Conservation (phyloP, 2,797 vertebrate species). For the Intellagama lesueurii region DNA sequence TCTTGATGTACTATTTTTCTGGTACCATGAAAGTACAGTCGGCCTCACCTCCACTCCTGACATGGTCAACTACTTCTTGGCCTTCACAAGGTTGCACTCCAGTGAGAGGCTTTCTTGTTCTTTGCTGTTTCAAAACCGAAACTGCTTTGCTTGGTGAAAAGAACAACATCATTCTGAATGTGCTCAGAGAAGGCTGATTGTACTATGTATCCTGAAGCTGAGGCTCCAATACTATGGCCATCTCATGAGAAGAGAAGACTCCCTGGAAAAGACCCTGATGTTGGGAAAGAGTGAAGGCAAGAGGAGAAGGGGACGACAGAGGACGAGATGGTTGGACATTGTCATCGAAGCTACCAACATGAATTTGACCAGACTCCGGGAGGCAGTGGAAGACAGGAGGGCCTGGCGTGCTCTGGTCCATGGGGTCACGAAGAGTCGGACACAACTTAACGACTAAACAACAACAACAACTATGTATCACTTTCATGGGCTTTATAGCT, state of each 20-base stretch:
- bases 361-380: too few species aligned
- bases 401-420: too few species aligned
- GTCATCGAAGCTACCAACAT: too few species aligned
- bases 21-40: slow-evolving; percentile 20
- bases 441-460: too few species aligned
- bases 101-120: slow-evolving; percentile 43
- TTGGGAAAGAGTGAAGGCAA: too few species aligned
- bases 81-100: slow-evolving; percentile 15
- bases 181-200: slow-evolving; percentile 37
- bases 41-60: not conserved
- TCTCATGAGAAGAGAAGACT: too few species aligned
- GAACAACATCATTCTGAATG: slow-evolving; percentile 37
- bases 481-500: slow-evolving; percentile 44
- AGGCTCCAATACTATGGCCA: too few species aligned
- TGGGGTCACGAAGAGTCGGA: too few species aligned
- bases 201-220: not conserved
- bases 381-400: too few species aligned
- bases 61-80: not conserved
- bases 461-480: not conserved
- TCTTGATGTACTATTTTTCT: slow-evolving; percentile 31
- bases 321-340: too few species aligned
- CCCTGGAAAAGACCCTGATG: too few species aligned
- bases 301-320: too few species aligned
- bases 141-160: slow-evolving; percentile 29
- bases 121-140: slow-evolving; percentile 2